phyloP scores from a whole-genome alignment of 2,888 invertebrate genomes.

The Heteropelma amictum region DNA sequence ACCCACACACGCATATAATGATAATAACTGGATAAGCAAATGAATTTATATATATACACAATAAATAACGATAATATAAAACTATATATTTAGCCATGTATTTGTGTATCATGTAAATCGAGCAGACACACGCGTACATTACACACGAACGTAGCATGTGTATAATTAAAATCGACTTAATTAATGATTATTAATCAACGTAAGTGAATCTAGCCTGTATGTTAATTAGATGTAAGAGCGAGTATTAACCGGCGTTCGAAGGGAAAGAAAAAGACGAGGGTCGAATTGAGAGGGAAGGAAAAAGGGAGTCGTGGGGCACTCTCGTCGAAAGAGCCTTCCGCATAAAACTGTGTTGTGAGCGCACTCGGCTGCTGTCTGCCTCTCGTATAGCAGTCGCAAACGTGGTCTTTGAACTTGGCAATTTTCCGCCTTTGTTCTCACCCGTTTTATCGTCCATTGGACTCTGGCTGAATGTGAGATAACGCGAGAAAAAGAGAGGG shows the following conservation, averaged over 20 bases:
- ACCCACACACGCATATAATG: constrained; percentile 58
- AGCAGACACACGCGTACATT: constrained; percentile 48
- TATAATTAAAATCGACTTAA: constrained; percentile 52
- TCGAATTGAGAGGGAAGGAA: constrained; percentile 44
- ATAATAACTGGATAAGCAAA: constrained; percentile 64
- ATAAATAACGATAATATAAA: constrained; percentile 71
- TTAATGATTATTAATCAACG: constrained; percentile 63
- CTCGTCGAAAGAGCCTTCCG: constrained; percentile 58
- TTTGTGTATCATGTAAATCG: constrained; percentile 54
- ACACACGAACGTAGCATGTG: constrained; percentile 49
- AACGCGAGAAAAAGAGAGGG: no score
- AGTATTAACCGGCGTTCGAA: constrained; percentile 66
- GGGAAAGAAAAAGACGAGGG: background rate
- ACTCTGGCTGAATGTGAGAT: no score
- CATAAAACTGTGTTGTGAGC: constrained; percentile 71
- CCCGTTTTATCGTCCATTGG: no score
- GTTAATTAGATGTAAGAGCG: constrained; percentile 71
- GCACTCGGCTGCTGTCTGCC: constrained; percentile 67
- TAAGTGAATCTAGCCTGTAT: constrained; percentile 65
- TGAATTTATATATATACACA: constrained; percentile 68
- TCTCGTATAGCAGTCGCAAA: no score
- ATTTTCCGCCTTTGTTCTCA: no score
- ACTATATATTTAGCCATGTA: constrained; percentile 67
- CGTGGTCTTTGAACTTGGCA: no score
- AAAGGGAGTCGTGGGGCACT: constrained; percentile 58